A percentile compares a stretch with the other conserved stretches of the same genome.
Conservation (phyloP, 1,140 invertebrate species). For the Halesus radiatus region DNA sequence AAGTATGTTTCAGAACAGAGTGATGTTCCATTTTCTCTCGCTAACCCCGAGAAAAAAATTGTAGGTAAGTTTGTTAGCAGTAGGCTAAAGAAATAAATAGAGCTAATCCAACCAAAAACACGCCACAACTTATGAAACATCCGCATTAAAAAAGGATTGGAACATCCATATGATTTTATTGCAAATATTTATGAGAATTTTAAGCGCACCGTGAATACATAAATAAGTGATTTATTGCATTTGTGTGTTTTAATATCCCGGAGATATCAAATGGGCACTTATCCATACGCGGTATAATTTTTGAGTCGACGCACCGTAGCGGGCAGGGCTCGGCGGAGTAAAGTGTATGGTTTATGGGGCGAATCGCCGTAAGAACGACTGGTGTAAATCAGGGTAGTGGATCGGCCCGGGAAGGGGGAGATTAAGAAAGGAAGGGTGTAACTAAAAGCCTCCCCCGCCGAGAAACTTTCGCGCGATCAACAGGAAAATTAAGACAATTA, state of each 20-base stretch:
- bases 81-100: no score
- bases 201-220: not conserved
- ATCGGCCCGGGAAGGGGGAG: not conserved
- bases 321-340: not conserved
- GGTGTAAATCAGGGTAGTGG: conserved; percentile 32
- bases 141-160: not conserved
- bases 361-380: conserved; percentile 36
- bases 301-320: conserved; percentile 10
- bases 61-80: no score
- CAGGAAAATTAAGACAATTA: no score
- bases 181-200: conserved; percentile 6
- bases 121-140: no score
- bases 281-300: conserved; percentile 42
- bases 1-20: no score
- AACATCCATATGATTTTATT: not conserved
- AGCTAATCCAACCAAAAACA: no score
- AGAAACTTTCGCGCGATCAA: no score
- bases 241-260: conserved; percentile 21
- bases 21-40: no score
- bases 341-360: conserved; percentile 45
- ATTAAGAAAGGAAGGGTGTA: not conserved
- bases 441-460: no score
- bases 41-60: no score
- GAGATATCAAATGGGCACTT: conserved; percentile 16
- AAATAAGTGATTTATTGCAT: conserved; percentile 10